A percentile compares a stretch with the other conserved stretches of the same genome.
Conservation (phyloP, 2,797 vertebrate genomes). For the Micropoecilia bifurca region DNA sequence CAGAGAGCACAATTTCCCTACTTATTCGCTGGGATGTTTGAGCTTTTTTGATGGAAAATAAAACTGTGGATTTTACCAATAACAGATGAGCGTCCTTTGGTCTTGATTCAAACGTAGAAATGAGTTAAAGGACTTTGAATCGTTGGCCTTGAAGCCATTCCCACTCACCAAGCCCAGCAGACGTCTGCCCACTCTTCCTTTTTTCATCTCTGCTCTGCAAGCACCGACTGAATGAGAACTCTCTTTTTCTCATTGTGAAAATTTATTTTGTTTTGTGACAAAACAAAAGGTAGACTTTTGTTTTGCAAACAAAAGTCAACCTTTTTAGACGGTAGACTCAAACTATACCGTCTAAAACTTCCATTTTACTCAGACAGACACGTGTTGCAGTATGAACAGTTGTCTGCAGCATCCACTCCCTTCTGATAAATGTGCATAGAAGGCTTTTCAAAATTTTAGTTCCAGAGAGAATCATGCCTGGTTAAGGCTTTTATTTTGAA, state of each 20-base stretch:
- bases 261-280: no score
- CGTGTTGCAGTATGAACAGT: background rate
- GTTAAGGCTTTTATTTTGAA: no score
- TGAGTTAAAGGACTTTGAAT: background rate
- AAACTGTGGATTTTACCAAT: background rate
- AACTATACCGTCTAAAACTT: background rate
- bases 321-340: background rate
- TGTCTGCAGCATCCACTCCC: background rate
- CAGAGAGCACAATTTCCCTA: constrained; percentile 45
- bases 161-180: background rate
- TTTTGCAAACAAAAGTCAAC: no score
- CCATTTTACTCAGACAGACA: background rate
- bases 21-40: constrained; percentile 5
- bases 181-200: background rate
- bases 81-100: background rate
- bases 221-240: background rate
- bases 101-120: background rate
- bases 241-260: background rate
- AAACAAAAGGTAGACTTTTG: no score
- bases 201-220: background rate
- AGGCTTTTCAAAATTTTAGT: background rate
- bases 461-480: no score
- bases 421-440: background rate
- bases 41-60: background rate
- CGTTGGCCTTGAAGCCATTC: background rate